Base-by-base conservation (phyloP, 2,888 invertebrate species). In the Coremacera marginata region DNA sequence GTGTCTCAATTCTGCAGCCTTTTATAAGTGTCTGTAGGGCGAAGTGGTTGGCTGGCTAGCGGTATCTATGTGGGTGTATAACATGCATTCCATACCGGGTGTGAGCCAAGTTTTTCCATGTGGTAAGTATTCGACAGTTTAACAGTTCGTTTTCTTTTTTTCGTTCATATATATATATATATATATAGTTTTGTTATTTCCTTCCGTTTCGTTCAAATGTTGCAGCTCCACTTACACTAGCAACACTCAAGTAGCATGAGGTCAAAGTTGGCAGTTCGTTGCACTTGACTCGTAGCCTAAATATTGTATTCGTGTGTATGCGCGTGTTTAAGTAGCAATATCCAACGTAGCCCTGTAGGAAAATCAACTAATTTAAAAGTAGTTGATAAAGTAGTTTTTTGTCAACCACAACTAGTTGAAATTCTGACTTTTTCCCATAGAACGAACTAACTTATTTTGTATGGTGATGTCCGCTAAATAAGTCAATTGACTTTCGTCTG, bases 181-280 rank as follows among this genome's bases (percentile, higher is more conserved):
- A n/a, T n/a, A n/a, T 25, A 11, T 37, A 22, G 9, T 71, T 71
- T 37, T 37, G 11, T 57, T 44, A 5, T 16, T 67, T 67, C 44
- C 22, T 49, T 44, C 3, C 67, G 34, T 34, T 67, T 22, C 49
- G n/a, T 31, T 4, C 44, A 27, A 8, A 11, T 44, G 60, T 60
- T 27, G 27, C 60, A 27, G 60, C 60, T 60, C 9, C 16, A 25
- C 0, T 25, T 16, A 27, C 62, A 44, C 19, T 31, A 14, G n/a
- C 72, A 27, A 11, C 49, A n/a, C 19, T 14, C 27, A 34, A 16
- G 16, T 14, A 3, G 34, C 3, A 62, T 31, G 73, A 63, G 63
- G 63, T 63, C 63, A 73, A 63, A 73, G 73, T 73, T 63, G 63
- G 62, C 63, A 73, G 73, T 22, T 73, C 63, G 63, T 73, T 73